A percentile compares a stretch with the other conserved stretches of the same genome.
These are phyloP conservation scores for Campaea margaritaria DNA, from an alignment of 2,888 invertebrate genomes.

Conservation along the genomic window DNA sequence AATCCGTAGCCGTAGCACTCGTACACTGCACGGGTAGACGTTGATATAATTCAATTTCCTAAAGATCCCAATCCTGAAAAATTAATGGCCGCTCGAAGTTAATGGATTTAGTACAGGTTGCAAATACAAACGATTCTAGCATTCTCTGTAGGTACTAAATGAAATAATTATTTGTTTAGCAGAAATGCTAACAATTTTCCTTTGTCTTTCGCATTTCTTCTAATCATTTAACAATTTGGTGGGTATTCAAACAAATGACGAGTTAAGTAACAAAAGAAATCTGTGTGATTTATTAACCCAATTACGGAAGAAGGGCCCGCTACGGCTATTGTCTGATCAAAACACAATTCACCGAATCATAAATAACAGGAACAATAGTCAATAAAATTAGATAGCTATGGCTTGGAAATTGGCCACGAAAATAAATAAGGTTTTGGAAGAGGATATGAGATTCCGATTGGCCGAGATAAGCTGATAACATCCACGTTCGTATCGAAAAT, in stretches of 20 bases:
- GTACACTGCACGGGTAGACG: not conserved
- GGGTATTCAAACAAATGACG: conserved; percentile 36
- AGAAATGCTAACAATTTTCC: not conserved
- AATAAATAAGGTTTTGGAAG: conserved; percentile 64
- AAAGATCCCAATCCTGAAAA: not conserved
- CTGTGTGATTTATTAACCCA: conserved; percentile 77
- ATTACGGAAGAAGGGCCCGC: conserved; percentile 70
- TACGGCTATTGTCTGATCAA: conserved; percentile 74
- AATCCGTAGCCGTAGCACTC: conserved; percentile 7
- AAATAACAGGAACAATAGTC: conserved; percentile 81
- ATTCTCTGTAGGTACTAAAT: not conserved
- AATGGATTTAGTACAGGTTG: not conserved
- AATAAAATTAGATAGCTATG: conserved; percentile 78
- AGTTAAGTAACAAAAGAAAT: conserved; percentile 66
- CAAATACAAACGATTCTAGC: not conserved
- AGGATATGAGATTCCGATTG: conserved; percentile 60
- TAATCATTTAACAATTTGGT: conserved; percentile 23
- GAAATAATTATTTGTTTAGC: not conserved
- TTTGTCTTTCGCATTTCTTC: conserved; percentile 10
- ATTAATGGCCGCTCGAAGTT: not conserved
- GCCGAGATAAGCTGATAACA: conserved; percentile 58
- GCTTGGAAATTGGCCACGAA: conserved; percentile 66
- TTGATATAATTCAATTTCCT: not conserved
- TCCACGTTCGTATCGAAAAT: conserved; percentile 48
- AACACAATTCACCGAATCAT: conserved; percentile 77